These are phyloP conservation scores for Crossoptilon crossoptilon DNA, from an alignment of 2,797 vertebrate genomes.

Conservation along the genomic window DNA sequence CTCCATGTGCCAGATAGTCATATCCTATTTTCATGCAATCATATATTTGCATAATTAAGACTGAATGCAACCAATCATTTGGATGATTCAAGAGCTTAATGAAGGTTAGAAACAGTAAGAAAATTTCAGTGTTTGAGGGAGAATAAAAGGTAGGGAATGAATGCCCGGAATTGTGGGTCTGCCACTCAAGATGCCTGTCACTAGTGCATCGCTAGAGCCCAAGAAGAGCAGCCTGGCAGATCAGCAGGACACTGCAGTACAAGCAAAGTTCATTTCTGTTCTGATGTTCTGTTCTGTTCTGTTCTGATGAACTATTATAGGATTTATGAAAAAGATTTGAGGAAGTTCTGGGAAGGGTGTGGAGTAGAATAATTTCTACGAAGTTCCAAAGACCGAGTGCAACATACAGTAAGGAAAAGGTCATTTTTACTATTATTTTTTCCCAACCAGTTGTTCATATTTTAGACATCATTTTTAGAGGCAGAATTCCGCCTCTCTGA, in stretches of 20 bases:
- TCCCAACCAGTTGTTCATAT: not conserved
- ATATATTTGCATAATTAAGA: not conserved
- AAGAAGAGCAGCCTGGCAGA: not conserved
- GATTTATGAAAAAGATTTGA: not conserved
- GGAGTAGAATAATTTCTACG: not conserved
- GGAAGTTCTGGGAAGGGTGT: not conserved
- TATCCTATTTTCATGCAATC: not conserved
- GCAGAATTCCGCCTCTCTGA: not conserved
- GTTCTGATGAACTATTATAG: not conserved
- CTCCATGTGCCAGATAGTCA: not conserved
- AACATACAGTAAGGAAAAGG: not conserved
- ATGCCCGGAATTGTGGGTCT: not conserved
- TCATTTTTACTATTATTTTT: not conserved
- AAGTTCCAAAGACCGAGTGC: not conserved
- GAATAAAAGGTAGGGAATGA: not conserved
- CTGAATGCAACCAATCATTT: fast-evolving
- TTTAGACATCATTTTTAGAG: not conserved
- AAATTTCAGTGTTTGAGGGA: not conserved
- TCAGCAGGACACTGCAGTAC: not conserved
- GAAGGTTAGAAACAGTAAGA: not conserved
- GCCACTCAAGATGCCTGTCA: not conserved
- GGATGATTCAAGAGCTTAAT: not conserved
- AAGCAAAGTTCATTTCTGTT: not conserved
- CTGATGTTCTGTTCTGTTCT: not conserved
- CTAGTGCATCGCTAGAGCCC: not conserved